Conservation (phyloP, 2,797 vertebrate genomes). For the Ctenopoma multispine region DNA sequence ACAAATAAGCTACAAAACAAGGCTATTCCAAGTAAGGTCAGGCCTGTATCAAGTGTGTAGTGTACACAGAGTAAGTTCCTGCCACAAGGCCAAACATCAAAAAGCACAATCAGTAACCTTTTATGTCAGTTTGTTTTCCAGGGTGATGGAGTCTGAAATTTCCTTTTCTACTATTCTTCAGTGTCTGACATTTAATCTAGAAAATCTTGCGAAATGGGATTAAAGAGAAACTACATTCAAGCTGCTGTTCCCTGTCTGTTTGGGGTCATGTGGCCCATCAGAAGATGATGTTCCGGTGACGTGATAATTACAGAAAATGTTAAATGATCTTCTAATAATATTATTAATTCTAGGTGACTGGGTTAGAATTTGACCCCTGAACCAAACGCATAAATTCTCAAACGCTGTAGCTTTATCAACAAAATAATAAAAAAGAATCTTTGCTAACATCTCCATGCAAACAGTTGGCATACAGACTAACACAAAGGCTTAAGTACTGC, state of each 20-base stretch:
- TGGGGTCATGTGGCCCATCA: constrained; percentile 30
- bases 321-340: no score
- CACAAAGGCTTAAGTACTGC: constrained; percentile 16
- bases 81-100: constrained; percentile 44
- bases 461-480: not conserved
- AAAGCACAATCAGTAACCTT: constrained; percentile 42
- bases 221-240: constrained; percentile 13
- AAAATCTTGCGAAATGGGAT: constrained; percentile 10
- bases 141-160: constrained; percentile 21
- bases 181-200: constrained; percentile 29
- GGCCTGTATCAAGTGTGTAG: not conserved
- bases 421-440: not conserved
- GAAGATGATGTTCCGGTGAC: not conserved
- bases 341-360: not conserved
- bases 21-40: not conserved
- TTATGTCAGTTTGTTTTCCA: constrained; percentile 27
- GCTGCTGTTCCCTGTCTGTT: no score
- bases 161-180: constrained; percentile 30
- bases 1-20: not conserved
- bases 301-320: not conserved
- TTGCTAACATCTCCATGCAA: no score
- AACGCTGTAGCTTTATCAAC: not conserved
- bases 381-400: not conserved
- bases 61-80: constrained; percentile 27
- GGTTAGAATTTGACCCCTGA: constrained; percentile 16